Evolutionary conservation across 1,140 invertebrate genomes (phyloP).

Genomic region (Parapsyche elsis): DNA sequence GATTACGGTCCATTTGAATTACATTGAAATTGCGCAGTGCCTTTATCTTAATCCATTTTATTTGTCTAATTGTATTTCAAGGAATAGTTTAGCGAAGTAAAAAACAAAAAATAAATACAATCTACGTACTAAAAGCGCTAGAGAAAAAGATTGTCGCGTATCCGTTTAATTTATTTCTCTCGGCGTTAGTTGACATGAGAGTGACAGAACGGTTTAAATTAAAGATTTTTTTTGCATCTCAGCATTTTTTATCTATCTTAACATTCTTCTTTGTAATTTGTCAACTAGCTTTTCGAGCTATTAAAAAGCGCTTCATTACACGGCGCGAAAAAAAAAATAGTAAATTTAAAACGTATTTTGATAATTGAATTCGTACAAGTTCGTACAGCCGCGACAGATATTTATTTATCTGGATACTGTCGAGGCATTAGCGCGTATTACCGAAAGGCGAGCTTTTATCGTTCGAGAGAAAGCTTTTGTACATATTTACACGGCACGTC

Average conservation of each 20-base stretch:
- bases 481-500: slow-evolving; percentile 6
- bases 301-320: background rate
- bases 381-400: background rate
- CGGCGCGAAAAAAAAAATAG: background rate
- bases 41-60: no score
- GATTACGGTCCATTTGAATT: no score
- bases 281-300: background rate
- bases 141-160: slow-evolving; percentile 5
- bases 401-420: no score
- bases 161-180: slow-evolving; percentile 27
- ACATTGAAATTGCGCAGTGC: no score
- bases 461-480: slow-evolving; percentile 16
- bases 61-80: no score
- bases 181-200: slow-evolving; percentile 7
- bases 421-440: background rate
- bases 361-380: slow-evolving; percentile 11
- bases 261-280: background rate
- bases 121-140: background rate
- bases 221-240: slow-evolving; percentile 17
- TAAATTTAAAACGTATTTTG: background rate
- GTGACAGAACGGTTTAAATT: slow-evolving; percentile 22
- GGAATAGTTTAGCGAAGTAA: no score
- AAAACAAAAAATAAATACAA: no score
- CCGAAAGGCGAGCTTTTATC: slow-evolving; percentile 12
- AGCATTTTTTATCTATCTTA: background rate